Evolutionary conservation across 2,113 vertebrate species (phyloP).

Genomic region (Xenopus tropicalis): DNA sequence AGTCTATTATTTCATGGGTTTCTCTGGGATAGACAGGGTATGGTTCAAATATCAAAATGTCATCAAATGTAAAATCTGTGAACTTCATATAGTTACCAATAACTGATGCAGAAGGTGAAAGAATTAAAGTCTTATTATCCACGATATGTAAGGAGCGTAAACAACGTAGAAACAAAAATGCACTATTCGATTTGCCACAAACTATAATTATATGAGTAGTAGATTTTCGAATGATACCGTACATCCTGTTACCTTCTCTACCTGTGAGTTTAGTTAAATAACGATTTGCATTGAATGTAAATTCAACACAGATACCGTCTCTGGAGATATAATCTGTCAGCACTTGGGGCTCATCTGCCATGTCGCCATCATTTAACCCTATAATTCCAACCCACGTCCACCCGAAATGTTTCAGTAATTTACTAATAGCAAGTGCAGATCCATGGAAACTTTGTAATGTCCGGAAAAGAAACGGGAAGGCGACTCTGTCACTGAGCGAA

Average conservation of each 20-base stretch:
- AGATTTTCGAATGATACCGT: not conserved
- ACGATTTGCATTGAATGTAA: not conserved
- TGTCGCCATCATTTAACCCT: too few relatives aligned
- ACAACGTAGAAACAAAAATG: not conserved
- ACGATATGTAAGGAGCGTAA: not conserved
- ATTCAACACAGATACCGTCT: conserved; percentile 4
- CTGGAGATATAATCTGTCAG: too few relatives aligned
- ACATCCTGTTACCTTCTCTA: not conserved
- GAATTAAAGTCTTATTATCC: not conserved
- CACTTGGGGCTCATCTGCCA: too few relatives aligned
- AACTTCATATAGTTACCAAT: too few relatives aligned
- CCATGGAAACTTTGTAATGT: too few relatives aligned
- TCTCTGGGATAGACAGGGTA: too few relatives aligned
- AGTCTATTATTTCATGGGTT: too few relatives aligned
- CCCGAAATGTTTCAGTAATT: not conserved
- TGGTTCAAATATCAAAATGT: too few relatives aligned
- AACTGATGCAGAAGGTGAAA: too few relatives aligned
- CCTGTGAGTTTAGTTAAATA: not conserved
- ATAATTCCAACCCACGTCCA: conserved; percentile 21
- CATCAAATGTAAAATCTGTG: too few relatives aligned
- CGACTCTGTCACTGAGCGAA: too few relatives aligned
- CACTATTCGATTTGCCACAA: not conserved
- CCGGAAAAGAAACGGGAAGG: too few relatives aligned
- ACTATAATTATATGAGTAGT: not conserved
- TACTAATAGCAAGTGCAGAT: not conserved